These are phyloP conservation scores for Trachythela sp. DNA, from an alignment of 64 coral and sea anemone genomes.

Conservation along the genomic window DNA sequence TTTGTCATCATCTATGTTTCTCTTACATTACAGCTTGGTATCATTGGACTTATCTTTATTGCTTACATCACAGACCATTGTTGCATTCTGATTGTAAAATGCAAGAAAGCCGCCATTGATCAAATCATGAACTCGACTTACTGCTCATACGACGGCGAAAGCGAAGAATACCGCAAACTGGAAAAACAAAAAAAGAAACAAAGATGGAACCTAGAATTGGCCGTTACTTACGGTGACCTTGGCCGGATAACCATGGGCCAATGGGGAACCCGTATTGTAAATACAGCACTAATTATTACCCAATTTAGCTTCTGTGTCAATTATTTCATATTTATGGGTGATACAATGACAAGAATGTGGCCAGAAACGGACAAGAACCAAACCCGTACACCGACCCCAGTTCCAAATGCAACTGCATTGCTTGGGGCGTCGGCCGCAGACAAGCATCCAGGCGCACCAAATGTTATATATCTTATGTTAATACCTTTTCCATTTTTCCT, in stretches of 20 bases:
- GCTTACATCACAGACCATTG: constrained; percentile 83
- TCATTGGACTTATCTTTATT: constrained; percentile 62
- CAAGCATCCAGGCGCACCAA: constrained; percentile 12
- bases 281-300: constrained; percentile 71
- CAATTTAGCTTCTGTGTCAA: constrained; percentile 89
- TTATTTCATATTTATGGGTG: constrained; percentile 98
- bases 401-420: constrained; percentile 1
- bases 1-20: not conserved
- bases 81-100: constrained; percentile 87
- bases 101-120: constrained; percentile 80
- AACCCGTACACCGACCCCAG: not conserved
- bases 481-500: constrained; percentile 65
- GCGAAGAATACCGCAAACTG: constrained; percentile 55
- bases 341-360: constrained; percentile 83
- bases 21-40: constrained; percentile 67
- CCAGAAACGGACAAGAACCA: constrained; percentile 27
- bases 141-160: constrained; percentile 38
- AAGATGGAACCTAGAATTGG: constrained; percentile 49
- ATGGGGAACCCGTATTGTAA: constrained; percentile 87
- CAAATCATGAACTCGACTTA: constrained; percentile 69
- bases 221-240: constrained; percentile 90
- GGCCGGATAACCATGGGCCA: constrained; percentile 73
- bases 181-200: constrained; percentile 69
- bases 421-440: not conserved
- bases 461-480: constrained; percentile 56